These are phyloP conservation scores for Suillia variegata DNA, from an alignment of 2,888 invertebrate species.

Conservation along the genomic window DNA sequence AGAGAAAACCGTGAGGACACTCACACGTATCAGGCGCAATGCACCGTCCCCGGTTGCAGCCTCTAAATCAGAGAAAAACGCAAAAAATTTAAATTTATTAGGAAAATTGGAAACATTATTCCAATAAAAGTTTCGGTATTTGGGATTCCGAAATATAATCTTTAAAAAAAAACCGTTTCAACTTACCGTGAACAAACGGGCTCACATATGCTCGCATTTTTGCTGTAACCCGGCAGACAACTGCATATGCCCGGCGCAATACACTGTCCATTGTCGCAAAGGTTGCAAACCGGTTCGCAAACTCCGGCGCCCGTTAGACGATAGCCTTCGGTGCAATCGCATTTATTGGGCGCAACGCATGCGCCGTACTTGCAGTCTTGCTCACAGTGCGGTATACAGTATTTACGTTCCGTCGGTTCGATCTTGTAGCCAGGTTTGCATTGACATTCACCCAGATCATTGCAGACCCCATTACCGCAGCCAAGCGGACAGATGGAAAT, in stretches of 20 bases:
- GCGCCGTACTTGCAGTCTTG: constrained; percentile 48
- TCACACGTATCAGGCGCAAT: constrained; percentile 58
- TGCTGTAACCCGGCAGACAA: constrained; percentile 65
- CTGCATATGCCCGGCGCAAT: constrained; percentile 67
- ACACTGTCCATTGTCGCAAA: constrained; percentile 65
- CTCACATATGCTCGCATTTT: constrained; percentile 57
- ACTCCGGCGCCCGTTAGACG: constrained; percentile 41
- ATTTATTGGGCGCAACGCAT: constrained; percentile 51
- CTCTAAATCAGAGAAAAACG: constrained; percentile 33
- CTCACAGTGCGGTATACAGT: constrained; percentile 52
- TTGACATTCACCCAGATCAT: constrained; percentile 46
- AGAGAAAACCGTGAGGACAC: constrained; percentile 46
- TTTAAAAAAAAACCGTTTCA: not conserved
- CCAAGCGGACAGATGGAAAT: constrained; percentile 73
- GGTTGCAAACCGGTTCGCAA: constrained; percentile 60
- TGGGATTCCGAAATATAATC: not conserved
- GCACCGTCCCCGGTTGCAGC: constrained; percentile 59
- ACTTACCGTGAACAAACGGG: constrained; percentile 55
- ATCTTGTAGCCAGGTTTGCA: constrained; percentile 56
- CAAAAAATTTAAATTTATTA: not conserved
- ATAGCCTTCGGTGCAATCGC: constrained; percentile 46
- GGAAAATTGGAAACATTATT: too few species aligned
- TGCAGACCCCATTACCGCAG: constrained; percentile 65
- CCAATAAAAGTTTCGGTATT: too few species aligned
- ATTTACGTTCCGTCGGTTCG: constrained; percentile 52